Conservation (phyloP, 1,140 invertebrate genomes). For the Pentalonia nigronervosa region DNA sequence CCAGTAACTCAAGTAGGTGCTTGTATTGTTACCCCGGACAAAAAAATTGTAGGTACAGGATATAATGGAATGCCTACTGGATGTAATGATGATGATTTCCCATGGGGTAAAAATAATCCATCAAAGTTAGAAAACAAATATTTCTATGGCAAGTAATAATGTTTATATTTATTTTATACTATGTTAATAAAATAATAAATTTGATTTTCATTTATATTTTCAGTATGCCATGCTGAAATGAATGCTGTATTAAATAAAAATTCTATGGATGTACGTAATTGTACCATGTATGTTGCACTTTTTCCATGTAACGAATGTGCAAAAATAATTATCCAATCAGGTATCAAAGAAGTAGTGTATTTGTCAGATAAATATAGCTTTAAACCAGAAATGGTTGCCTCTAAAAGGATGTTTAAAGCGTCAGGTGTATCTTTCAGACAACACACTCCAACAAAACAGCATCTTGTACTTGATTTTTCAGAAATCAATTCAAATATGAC, state of each 20-base stretch:
- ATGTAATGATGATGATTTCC: conserved; percentile 86
- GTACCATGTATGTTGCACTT: conserved; percentile 84
- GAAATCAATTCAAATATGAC: conserved; percentile 68
- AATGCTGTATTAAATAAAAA: conserved; percentile 97
- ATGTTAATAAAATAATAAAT: conserved; percentile 15
- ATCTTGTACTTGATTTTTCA: conserved; percentile 76
- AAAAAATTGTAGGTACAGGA: conserved; percentile 91
- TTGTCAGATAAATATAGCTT: conserved; percentile 80
- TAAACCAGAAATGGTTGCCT: conserved; percentile 74
- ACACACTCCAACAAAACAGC: conserved; percentile 69
- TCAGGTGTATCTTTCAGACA: conserved; percentile 75
- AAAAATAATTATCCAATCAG: conserved; percentile 96
- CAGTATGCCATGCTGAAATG: conserved; percentile 96
- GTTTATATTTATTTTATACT: neutral
- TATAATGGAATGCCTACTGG: conserved; percentile 96
- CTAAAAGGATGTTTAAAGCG: conserved; percentile 82
- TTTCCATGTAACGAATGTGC: conserved; percentile 98
- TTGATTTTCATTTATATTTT: conserved; percentile 63
- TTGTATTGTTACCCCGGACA: conserved; percentile 87
- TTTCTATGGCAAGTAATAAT: conserved; percentile 75
- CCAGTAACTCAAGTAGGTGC: conserved; percentile 91
- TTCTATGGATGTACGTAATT: conserved; percentile 75
- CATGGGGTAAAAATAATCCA: conserved; percentile 75
- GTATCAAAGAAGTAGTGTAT: conserved; percentile 83
- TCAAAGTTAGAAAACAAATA: conserved; percentile 78